These are phyloP conservation scores for Nothobranchius furzeri DNA, from an alignment of 2,113 vertebrate species.

Conservation along the genomic window DNA sequence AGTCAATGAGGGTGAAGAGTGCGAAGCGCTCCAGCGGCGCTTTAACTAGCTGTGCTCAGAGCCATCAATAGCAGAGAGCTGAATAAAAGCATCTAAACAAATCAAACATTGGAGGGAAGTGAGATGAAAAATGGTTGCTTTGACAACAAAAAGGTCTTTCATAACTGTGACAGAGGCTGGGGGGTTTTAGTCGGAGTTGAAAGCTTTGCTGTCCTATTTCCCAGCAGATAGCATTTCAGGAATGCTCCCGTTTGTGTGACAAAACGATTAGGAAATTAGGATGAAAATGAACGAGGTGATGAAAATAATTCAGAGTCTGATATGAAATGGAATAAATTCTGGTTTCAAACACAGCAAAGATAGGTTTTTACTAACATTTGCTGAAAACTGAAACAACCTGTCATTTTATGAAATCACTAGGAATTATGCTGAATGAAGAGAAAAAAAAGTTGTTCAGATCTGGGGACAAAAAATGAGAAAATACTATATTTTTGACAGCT, in stretches of 20 bases:
- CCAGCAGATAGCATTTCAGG: conserved; percentile 13
- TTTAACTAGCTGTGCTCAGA: conserved; percentile 6
- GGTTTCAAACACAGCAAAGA: no score
- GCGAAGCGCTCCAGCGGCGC: conserved; percentile 10
- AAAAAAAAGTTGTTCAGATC: background rate
- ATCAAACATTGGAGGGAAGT: conserved; percentile 3
- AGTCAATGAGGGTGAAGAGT: background rate
- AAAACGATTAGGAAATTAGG: conserved; percentile 11
- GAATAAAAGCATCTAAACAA: conserved; percentile 34
- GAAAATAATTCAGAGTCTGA: no score
- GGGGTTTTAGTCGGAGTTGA: conserved; percentile 32
- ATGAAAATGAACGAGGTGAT: background rate
- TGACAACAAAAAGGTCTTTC: conserved; percentile 57
- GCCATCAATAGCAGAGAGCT: background rate
- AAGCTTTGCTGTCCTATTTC: conserved; percentile 4
- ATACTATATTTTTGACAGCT: background rate
- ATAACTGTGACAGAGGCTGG: conserved; percentile 7
- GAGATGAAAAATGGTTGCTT: conserved; percentile 17
- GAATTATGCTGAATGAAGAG: no score
- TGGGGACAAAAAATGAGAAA: background rate
- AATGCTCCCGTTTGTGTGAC: conserved; percentile 1
- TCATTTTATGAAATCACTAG: no score
- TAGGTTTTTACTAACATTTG: no score
- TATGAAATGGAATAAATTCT: no score
- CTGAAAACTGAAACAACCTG: no score